phyloP scores from a whole-genome alignment of 1,140 invertebrate species.

The Agraylea sexmaculata region DNA sequence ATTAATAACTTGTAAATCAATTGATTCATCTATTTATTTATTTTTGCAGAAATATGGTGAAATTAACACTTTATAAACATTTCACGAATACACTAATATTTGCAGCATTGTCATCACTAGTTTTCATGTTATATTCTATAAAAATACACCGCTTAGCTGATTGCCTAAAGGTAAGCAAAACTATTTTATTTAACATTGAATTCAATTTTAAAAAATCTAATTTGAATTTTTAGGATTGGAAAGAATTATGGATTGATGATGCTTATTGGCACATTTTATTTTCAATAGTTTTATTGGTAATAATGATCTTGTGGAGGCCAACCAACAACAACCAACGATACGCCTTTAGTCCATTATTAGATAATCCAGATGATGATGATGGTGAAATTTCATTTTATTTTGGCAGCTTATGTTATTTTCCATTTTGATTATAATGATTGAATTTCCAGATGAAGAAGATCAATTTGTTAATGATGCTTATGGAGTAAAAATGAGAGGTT shows the following conservation, averaged over 20 bases:
- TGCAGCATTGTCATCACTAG: conserved; percentile 73
- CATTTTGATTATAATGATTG: neutral
- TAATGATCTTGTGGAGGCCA: conserved; percentile 90
- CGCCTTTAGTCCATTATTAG: conserved; percentile 83
- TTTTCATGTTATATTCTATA: conserved; percentile 88
- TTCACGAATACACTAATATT: conserved; percentile 90
- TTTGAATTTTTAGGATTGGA: conserved; percentile 71
- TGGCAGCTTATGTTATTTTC: neutral
- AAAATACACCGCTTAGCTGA: conserved; percentile 57
- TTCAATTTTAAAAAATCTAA: neutral
- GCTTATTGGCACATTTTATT: conserved; percentile 92
- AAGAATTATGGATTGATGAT: conserved; percentile 83
- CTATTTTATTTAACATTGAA: neutral
- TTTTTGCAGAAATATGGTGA: conserved; percentile 66
- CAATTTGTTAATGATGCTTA: conserved; percentile 75
- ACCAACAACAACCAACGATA: conserved; percentile 92
- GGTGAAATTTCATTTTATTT: conserved; percentile 41
- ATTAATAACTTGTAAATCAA: conserved; percentile 1
- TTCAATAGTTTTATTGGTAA: conserved; percentile 73
- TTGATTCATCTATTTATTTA: conserved; percentile 9
- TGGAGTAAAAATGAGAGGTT: conserved; percentile 64
- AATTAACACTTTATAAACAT: conserved; percentile 80
- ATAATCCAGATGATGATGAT: conserved; percentile 72
- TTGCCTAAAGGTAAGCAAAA: conserved; percentile 57
- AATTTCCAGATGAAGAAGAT: conserved; percentile 54